phyloP scores from a whole-genome alignment of 2,113 vertebrate species.

The Siphamia tubifer region DNA sequence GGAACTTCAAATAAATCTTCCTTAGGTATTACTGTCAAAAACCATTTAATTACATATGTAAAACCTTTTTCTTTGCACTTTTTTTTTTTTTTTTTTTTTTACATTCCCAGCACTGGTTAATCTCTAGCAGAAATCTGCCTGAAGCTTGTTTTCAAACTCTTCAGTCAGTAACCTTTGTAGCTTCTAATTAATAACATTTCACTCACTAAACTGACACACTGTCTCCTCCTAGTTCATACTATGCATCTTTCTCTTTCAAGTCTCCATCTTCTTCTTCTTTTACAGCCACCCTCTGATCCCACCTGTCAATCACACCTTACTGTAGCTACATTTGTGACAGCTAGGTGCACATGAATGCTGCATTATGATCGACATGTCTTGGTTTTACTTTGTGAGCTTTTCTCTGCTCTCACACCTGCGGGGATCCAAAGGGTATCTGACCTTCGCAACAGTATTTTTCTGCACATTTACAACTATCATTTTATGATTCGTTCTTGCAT shows the following conservation, averaged over 20 bases:
- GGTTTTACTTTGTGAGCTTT: neutral
- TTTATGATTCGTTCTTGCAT: too few species aligned
- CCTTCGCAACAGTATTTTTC: neutral
- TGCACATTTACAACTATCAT: too few species aligned
- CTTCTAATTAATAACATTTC: constrained; percentile 1
- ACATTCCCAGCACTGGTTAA: too few species aligned
- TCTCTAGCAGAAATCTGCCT: neutral
- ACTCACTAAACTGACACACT: neutral
- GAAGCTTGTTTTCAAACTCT: neutral
- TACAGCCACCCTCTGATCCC: neutral
- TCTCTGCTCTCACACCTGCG: neutral
- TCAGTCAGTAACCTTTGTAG: neutral
- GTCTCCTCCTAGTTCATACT: neutral
- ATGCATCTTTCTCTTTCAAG: neutral
- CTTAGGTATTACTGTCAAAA: too few species aligned
- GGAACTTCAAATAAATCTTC: too few species aligned
- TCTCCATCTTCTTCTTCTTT: neutral
- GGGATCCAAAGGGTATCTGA: neutral
- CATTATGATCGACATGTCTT: neutral
- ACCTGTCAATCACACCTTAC: neutral
- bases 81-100: too few species aligned
- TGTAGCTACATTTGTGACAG: neutral
- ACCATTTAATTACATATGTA: too few species aligned
- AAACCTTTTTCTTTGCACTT: too few species aligned
- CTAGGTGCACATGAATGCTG: neutral